Base-by-base conservation (phyloP, 2,888 invertebrate genomes). In the Lepidonotus clava region DNA sequence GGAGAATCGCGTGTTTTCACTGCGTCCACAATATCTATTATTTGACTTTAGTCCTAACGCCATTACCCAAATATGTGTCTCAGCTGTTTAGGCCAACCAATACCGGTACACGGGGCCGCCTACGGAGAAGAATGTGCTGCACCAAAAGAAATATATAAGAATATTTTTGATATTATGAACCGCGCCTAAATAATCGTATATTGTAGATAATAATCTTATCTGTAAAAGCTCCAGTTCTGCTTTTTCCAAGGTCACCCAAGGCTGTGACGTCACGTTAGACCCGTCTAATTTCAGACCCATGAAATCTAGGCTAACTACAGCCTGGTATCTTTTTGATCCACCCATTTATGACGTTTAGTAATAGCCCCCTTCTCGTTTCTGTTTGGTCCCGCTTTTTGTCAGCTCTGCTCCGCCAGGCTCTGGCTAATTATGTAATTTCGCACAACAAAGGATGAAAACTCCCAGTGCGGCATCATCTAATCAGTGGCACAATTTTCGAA, bases 381-480 rank as follows among this genome's bases (percentile, higher is more conserved):
- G 6, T 24, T 24, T 56, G 8, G 11, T 61, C 24, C 28, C n/a
- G n/a, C 1, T 61, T 61, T 28, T 61, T 24, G 11, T n/a, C 28
- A 46, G 46, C 18, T 6, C 18, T 46, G 46, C 46, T n/a, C n/a
- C n/a, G n/a, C n/a, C n/a, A n/a, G n/a, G n/a, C n/a, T n/a, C 46
- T 46, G 46, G 61, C 61, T 61, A 28, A 61, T 61, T 61, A 61
- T 61, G 61, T 61, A 61, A 61, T 61, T 61, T 61, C 61, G 11
- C 24, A 24, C 61, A 2, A 11, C 61, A 61, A 61, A 61, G 28
- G 61, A 61, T 28, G 61, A 61, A 61, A 61, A 24, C 28, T 61
- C 28, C 61, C 61, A 28, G 24, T 1, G 24, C 24, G 24, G 61
- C 4, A 24, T 24, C 28, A 32, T 32, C 61, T 61, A 61, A 61